Conservation (phyloP, 1,140 invertebrate species). For the Liolophura sinensis region DNA sequence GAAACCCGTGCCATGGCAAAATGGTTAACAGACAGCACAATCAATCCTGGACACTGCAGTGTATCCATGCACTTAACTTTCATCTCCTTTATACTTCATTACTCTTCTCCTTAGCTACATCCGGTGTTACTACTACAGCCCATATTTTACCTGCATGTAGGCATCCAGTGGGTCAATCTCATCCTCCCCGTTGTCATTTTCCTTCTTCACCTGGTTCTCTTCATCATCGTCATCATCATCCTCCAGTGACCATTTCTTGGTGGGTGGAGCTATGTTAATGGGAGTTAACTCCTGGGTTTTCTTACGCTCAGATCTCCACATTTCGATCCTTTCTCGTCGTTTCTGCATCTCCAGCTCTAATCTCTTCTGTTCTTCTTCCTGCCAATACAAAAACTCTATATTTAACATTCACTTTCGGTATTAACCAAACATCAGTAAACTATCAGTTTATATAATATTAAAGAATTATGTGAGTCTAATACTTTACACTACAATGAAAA, state of each 20-base stretch:
- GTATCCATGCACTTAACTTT: too few species aligned
- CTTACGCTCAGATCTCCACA: slow-evolving; percentile 87
- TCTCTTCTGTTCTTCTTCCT: slow-evolving; percentile 70
- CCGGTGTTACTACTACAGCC: neutral
- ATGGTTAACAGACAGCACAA: too few species aligned
- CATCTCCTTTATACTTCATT: too few species aligned
- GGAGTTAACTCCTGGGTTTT: slow-evolving; percentile 49
- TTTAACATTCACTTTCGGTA: slow-evolving; percentile 3
- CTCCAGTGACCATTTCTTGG: slow-evolving; percentile 80
- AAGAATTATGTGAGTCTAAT: neutral
- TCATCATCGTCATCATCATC: slow-evolving; percentile 61
- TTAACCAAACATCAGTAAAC: neutral
- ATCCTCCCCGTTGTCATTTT: slow-evolving; percentile 58
- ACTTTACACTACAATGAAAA: neutral
- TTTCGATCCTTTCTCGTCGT: slow-evolving; percentile 87
- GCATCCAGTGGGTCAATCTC: slow-evolving; percentile 96
- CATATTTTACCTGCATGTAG: slow-evolving; percentile 81
- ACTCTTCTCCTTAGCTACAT: slow-evolving; percentile 7
- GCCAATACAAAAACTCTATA: slow-evolving; percentile 6
- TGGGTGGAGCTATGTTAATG: slow-evolving; percentile 41
- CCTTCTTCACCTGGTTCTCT: slow-evolving; percentile 26
- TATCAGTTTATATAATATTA: neutral
- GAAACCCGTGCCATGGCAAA: too few species aligned
- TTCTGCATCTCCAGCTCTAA: slow-evolving; percentile 97
- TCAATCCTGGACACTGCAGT: too few species aligned